These are phyloP conservation scores for Macropodus opercularis DNA, from an alignment of 2,797 vertebrate species.

Conservation along the genomic window DNA sequence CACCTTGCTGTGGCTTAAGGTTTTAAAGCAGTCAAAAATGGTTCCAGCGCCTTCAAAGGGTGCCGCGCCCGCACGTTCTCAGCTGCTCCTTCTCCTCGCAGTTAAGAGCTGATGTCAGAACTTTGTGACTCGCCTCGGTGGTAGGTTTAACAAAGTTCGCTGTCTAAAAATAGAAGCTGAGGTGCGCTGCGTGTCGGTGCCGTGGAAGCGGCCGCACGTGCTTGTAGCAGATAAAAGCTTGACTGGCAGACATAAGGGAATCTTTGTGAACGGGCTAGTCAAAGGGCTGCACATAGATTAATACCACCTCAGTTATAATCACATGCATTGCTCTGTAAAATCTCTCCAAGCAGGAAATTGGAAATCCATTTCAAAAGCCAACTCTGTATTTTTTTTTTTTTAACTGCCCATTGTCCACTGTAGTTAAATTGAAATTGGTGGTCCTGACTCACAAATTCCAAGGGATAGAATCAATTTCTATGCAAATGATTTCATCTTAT, in stretches of 20 bases:
- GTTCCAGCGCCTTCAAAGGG: slow-evolving; percentile 60
- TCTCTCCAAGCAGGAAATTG: slow-evolving; percentile 71
- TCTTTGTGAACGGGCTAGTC: slow-evolving; percentile 38
- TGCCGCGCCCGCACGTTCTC: slow-evolving; percentile 58
- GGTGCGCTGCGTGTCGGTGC: slow-evolving; percentile 38
- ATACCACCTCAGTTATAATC: slow-evolving; percentile 63
- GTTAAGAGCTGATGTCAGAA: slow-evolving; percentile 62
- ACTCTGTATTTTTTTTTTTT: slow-evolving; percentile 58
- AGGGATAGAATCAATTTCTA: slow-evolving; percentile 84
- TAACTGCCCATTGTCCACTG: slow-evolving; percentile 73
- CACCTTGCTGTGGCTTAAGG: slow-evolving; percentile 62
- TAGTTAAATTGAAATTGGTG: slow-evolving; percentile 76
- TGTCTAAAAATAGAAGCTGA: slow-evolving; percentile 27
- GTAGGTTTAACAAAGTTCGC: slow-evolving; percentile 57
- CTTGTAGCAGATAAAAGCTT: slow-evolving; percentile 48
- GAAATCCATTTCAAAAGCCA: slow-evolving; percentile 73
- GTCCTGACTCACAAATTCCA: slow-evolving; percentile 71
- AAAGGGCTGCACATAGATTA: slow-evolving; percentile 54
- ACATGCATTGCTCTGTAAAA: slow-evolving; percentile 58
- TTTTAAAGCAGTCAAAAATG: slow-evolving; percentile 61
- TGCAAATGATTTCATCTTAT: slow-evolving; percentile 81
- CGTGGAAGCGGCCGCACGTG: slow-evolving; percentile 30
- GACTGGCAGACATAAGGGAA: slow-evolving; percentile 48
- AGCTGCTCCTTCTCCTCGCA: slow-evolving; percentile 47
- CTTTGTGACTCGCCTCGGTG: slow-evolving; percentile 39